A percentile compares a stretch with the other conserved stretches of the same genome.
phyloP scores from a whole-genome alignment of 2,797 vertebrate genomes.

The Pseudocheirus occidentalis region DNA sequence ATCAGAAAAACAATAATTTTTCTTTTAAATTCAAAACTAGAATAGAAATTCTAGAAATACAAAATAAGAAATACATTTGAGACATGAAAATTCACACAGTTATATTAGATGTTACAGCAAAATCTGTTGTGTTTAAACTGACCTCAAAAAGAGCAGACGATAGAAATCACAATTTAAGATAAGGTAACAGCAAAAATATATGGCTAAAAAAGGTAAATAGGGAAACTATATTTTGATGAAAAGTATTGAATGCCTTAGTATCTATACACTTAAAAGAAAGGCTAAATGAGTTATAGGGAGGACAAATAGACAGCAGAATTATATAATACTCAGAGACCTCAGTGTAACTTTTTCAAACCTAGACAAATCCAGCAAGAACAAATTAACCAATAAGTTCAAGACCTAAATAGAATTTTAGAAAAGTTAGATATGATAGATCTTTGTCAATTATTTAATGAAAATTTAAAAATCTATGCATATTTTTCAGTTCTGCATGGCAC shows the following conservation, averaged over 20 bases:
- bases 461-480: neutral
- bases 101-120: neutral
- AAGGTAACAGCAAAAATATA: neutral
- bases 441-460: neutral
- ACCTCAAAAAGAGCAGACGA: neutral
- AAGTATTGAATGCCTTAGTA: neutral
- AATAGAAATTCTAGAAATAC: neutral
- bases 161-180: neutral
- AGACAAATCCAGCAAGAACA: neutral
- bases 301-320: neutral
- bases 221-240: neutral
- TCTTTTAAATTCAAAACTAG: neutral
- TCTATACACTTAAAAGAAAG: neutral
- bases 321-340: neutral
- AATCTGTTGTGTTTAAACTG: neutral
- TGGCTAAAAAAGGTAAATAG: neutral
- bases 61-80: neutral
- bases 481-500: neutral
- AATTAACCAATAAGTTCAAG: neutral
- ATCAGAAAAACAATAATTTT: neutral
- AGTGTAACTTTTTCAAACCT: neutral
- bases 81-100: neutral
- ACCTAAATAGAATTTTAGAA: neutral
- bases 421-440: neutral
- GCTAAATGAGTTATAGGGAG: neutral